A percentile compares a stretch with the other conserved stretches of the same genome.
Evolutionary conservation across 2,113 vertebrate species (phyloP).

Genomic region (Phylloscopus trochilus): DNA sequence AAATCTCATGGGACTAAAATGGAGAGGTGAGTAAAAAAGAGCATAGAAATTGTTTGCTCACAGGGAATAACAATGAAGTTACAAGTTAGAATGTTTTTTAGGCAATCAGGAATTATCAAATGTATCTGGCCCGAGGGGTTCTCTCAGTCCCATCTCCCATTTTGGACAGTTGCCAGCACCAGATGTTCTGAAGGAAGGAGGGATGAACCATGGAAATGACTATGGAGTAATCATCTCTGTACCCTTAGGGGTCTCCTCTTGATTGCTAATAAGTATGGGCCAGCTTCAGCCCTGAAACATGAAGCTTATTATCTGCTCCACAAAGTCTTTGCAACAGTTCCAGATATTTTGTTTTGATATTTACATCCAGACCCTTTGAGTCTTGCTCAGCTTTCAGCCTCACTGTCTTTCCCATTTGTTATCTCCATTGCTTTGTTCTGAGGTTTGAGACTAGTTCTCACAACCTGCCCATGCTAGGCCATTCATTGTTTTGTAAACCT

Average conservation of each 20-base stretch:
- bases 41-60: constrained; percentile 2
- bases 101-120: neutral
- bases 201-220: neutral
- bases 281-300: neutral
- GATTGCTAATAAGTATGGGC: neutral
- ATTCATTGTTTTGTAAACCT: neutral
- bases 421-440: neutral
- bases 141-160: constrained; percentile 10
- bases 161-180: constrained; percentile 34
- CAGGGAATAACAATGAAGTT: constrained; percentile 21
- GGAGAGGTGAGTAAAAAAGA: constrained; percentile 16
- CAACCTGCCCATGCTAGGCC: neutral
- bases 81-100: constrained; percentile 5
- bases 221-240: constrained; percentile 20
- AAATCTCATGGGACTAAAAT: neutral
- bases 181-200: constrained; percentile 20
- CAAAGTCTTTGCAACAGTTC: neutral
- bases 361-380: neutral
- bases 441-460: neutral
- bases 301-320: neutral
- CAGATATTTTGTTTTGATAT: neutral
- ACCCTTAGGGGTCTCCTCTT: constrained; percentile 25
- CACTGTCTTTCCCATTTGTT: neutral
- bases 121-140: neutral
- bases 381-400: neutral